Conservation (phyloP, 2,113 vertebrate species). For the Mormyrus iriodes region DNA sequence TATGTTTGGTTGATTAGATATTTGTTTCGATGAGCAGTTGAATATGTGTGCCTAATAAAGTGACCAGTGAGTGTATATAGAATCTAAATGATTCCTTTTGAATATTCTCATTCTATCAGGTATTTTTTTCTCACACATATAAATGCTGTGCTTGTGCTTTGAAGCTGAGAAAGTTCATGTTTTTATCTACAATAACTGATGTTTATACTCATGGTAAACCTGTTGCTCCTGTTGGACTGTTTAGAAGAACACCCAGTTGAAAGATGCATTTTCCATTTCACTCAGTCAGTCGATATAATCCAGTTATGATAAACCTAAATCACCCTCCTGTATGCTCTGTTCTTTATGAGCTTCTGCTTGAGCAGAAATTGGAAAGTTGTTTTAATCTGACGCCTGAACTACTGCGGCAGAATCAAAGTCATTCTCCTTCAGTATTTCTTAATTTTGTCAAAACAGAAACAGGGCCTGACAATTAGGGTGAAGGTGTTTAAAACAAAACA, state of each 20-base stretch:
- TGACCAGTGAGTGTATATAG: neutral
- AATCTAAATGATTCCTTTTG: neutral
- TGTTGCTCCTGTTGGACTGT: neutral
- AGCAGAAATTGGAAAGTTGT: neutral
- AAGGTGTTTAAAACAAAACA: constrained; percentile 23
- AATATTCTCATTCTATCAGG: neutral
- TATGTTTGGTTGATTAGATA: neutral
- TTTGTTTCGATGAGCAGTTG: neutral
- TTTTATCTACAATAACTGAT: neutral
- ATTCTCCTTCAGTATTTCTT: neutral
- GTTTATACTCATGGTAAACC: neutral
- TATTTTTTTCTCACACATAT: neutral
- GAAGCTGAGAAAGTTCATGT: neutral
- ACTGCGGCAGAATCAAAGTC: neutral
- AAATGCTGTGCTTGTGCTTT: neutral
- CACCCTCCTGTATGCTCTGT: neutral
- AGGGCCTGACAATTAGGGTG: constrained; percentile 17
- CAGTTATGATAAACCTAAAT: neutral
- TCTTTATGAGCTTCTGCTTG: neutral
- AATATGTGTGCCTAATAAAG: neutral
- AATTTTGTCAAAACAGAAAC: neutral
- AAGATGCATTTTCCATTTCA: neutral
- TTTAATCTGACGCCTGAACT: neutral
- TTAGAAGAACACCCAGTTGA: neutral
- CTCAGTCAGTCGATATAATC: neutral